Conservation (phyloP, 2,113 vertebrate species). For the Sinocyclocheilus rhinocerous region DNA sequence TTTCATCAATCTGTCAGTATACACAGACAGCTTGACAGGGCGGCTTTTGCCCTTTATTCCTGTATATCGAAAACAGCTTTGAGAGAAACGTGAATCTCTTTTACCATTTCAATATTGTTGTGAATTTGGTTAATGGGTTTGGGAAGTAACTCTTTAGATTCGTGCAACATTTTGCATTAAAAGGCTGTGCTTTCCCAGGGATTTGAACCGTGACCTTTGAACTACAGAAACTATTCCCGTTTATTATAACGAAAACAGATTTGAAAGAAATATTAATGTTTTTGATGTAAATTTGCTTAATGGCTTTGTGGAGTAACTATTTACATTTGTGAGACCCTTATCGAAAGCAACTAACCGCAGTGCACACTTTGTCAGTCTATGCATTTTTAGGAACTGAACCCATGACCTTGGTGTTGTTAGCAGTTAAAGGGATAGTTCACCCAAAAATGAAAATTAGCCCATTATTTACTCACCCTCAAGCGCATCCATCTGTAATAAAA, state of each 20-base stretch:
- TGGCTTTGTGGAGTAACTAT: background rate
- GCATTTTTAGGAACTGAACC: background rate
- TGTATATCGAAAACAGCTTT: background rate
- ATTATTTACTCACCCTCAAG: too few species aligned
- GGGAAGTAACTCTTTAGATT: background rate
- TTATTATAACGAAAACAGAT: background rate
- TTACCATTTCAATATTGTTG: background rate
- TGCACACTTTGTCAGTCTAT: background rate
- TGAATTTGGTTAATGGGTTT: background rate
- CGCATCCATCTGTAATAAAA: too few species aligned
- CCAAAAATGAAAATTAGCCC: too few species aligned
- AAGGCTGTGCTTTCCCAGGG: background rate
- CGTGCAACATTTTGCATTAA: background rate
- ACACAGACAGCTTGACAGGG: constrained; percentile 1
- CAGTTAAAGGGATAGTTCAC: background rate
- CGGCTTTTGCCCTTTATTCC: background rate
- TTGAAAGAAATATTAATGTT: background rate
- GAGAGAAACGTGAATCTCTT: background rate
- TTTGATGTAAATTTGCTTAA: background rate
- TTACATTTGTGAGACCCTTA: background rate
- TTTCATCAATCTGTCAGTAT: constrained; percentile 31
- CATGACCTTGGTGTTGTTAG: background rate
- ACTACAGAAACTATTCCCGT: background rate
- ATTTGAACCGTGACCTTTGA: background rate
- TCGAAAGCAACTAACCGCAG: background rate